Evolutionary conservation across 2,888 invertebrate species (phyloP), one percentile per base, ranked within the genome.

Genomic region (Clepsis dumicolana): DNA sequence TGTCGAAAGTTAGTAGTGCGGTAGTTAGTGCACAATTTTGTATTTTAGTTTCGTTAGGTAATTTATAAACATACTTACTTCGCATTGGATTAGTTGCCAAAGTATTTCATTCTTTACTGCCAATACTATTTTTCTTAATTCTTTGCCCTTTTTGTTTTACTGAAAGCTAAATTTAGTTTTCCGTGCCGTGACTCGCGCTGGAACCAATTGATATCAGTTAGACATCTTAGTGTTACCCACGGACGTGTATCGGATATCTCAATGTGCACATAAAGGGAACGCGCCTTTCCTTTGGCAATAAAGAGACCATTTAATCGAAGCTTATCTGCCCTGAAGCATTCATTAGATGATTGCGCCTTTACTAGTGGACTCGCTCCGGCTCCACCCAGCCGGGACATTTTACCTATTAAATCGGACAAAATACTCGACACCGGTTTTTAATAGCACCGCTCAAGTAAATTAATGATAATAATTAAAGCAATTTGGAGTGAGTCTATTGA

Each of bases 341-440:
- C 94, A 94, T 94, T 94, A 94, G 93, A 94, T 93, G 93, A 94
- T 94, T 94, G 93, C 91, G 80, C 89, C 86, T 84, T 91, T 93
- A 90, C 92, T 88, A 87, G 84, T 87, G 87, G 88, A 91, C 89
- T 89, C 84, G 85, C 87, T 80, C 83, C 77, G 77, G 78, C 82
- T 80, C 82, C 83, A 77, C 84, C 86, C 81, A 77, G 75, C 80
- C 79, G 75, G 70, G 74, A 72, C 75, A 77, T 54, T 59, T 68
- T 63, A 71, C 60, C 35, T 65, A 68, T 64, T 59, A 59, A 68
- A 68, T 64, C 68, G 52, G 41, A 64, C 59, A 63, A 64, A 68
- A 68, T 59, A 68, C 68, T 66, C 63, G 29, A 64, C 62, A 67
- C 62, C 62, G 56, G 62, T 67, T 62, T 67, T 67, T 67, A 67